Evolutionary conservation across 2,888 invertebrate species (phyloP).

Genomic region (Molorchus minor): DNA sequence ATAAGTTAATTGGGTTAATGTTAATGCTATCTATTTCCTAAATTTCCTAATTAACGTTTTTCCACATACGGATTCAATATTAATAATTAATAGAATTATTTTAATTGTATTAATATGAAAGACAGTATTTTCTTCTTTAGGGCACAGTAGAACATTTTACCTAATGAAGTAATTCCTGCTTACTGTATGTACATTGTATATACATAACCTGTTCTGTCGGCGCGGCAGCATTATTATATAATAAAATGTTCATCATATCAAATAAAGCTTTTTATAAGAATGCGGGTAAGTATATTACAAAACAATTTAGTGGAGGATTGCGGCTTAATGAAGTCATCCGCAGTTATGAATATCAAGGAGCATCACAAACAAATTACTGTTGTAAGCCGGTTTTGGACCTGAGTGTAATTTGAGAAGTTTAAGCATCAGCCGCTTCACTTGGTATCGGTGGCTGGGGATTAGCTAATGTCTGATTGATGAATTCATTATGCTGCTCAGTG

Average conservation of each 20-base stretch:
- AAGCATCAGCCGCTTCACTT: slow-evolving; percentile 5
- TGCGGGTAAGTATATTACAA: slow-evolving; percentile 32
- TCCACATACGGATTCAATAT: too few species aligned
- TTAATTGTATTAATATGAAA: too few species aligned
- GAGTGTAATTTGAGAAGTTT: slow-evolving; percentile 38
- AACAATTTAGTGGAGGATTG: slow-evolving; percentile 35
- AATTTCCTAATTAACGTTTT: too few species aligned
- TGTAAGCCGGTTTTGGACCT: slow-evolving; percentile 39
- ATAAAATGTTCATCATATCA: slow-evolving; percentile 21
- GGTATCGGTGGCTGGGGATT: slow-evolving; percentile 34
- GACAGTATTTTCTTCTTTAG: too few species aligned
- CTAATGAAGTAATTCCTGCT: too few species aligned
- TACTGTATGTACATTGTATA: too few species aligned
- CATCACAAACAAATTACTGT: slow-evolving; percentile 40
- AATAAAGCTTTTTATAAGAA: slow-evolving; percentile 27
- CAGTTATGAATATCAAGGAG: slow-evolving; percentile 40
- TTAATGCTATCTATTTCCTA: too few species aligned
- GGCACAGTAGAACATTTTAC: too few species aligned
- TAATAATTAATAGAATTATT: too few species aligned
- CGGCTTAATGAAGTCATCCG: slow-evolving; percentile 40
- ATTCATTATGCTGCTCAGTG: slow-evolving; percentile 56
- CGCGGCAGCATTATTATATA: slow-evolving; percentile 4
- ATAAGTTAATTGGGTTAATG: too few species aligned
- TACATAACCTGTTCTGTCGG: slow-evolving; percentile 2
- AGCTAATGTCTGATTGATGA: slow-evolving; percentile 57